A percentile compares a stretch with the other conserved stretches of the same genome.
These are phyloP conservation scores for Cremastinae sp. DNA, from an alignment of 2,888 invertebrate species.

Conservation along the genomic window DNA sequence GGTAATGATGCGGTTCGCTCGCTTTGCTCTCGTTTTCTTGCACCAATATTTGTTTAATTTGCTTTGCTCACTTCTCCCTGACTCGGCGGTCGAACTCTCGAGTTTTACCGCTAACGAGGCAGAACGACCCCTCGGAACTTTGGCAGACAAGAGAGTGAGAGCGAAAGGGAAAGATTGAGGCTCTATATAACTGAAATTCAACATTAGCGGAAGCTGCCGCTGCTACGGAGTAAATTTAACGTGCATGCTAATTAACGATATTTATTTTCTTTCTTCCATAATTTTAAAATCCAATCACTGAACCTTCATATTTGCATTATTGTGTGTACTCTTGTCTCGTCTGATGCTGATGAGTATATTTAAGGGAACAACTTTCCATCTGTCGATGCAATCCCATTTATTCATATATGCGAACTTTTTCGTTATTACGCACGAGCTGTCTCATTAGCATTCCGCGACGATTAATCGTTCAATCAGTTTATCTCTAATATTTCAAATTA, in stretches of 20 bases:
- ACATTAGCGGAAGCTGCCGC: constrained; percentile 30
- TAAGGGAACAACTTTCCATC: constrained; percentile 31
- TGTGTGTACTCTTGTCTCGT: constrained; percentile 14
- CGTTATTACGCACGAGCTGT: constrained; percentile 20
- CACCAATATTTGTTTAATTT: constrained; percentile 69
- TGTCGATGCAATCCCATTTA: no score
- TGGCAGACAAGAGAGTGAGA: constrained; percentile 22
- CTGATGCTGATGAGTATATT: constrained; percentile 5
- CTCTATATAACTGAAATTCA: constrained; percentile 30
- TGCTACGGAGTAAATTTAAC: constrained; percentile 20
- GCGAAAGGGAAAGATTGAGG: constrained; percentile 1
- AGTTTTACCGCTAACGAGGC: constrained; percentile 59
- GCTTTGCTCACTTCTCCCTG: constrained; percentile 60
- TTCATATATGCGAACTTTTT: constrained; percentile 23
- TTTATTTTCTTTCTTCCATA: constrained; percentile 17
- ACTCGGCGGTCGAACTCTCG: constrained; percentile 40
- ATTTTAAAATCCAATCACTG: constrained; percentile 37
- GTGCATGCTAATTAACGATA: constrained; percentile 41
- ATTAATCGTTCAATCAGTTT: constrained; percentile 46
- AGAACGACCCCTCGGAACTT: constrained; percentile 43
- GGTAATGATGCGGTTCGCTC: constrained; percentile 20
- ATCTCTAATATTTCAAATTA: constrained; percentile 24
- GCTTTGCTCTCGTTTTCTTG: constrained; percentile 45
- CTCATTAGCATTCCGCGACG: constrained; percentile 30
- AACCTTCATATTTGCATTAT: constrained; percentile 36